Conservation (phyloP, 2,888 invertebrate genomes). For the Tenthredo amoena region DNA sequence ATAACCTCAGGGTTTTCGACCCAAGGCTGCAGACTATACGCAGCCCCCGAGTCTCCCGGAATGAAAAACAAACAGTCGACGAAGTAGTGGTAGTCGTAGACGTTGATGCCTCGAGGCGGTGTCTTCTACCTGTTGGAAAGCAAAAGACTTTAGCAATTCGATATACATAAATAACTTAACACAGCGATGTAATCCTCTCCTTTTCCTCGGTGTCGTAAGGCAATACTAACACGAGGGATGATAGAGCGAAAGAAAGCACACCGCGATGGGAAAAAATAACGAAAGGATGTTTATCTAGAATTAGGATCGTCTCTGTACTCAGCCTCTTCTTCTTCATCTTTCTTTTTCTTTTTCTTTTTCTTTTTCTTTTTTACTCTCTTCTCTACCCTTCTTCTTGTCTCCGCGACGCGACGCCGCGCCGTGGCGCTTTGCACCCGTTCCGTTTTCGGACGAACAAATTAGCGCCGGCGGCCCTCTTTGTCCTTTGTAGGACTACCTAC, state of each 20-base stretch:
- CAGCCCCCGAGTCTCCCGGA: neutral
- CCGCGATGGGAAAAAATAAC: constrained; percentile 70
- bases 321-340: neutral
- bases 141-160: neutral
- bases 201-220: neutral
- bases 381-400: neutral
- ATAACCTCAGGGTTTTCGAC: neutral
- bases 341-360: neutral
- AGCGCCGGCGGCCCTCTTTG: constrained; percentile 42
- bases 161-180: neutral
- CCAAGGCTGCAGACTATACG: constrained; percentile 11
- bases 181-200: neutral
- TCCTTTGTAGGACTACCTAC: constrained; percentile 32
- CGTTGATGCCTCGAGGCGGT: neutral
- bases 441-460: constrained; percentile 33
- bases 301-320: constrained; percentile 64
- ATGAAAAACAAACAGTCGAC: constrained; percentile 38
- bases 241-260: neutral
- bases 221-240: neutral
- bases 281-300: constrained; percentile 76
- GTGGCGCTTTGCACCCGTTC: neutral
- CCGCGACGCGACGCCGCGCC: neutral
- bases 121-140: constrained; percentile 34
- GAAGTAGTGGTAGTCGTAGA: neutral
- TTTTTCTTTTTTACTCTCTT: too few relatives aligned